These are phyloP conservation scores for Aldabrachelys gigantea DNA, from an alignment of 2,113 vertebrate species.

Conservation along the genomic window DNA sequence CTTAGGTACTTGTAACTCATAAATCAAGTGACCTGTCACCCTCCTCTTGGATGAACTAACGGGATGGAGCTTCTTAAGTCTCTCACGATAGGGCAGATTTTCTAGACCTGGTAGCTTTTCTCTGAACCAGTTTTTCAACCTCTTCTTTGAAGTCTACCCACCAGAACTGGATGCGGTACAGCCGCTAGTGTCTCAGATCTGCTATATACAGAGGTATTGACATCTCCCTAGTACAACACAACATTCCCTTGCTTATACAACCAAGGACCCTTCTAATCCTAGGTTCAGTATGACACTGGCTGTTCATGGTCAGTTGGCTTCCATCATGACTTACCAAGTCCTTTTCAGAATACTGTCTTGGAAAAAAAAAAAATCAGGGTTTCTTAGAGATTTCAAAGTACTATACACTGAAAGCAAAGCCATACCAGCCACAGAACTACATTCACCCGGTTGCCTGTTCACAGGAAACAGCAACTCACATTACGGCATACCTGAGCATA, in stretches of 20 bases:
- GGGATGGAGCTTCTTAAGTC: neutral
- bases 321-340: neutral
- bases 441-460: neutral
- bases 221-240: neutral
- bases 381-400: neutral
- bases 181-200: neutral
- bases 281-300: neutral
- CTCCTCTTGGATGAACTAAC: neutral
- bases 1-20: neutral
- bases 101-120: neutral
- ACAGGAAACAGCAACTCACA: neutral
- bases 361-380: neutral
- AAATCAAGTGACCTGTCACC: neutral
- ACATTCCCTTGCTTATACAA: neutral
- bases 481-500: neutral
- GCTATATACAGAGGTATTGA: neutral
- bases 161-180: neutral
- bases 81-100: neutral
- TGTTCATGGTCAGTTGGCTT: neutral
- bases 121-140: neutral
- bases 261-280: rapidly evolving
- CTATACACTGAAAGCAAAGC: neutral
- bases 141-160: neutral
- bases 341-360: neutral
- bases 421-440: neutral